A percentile compares a stretch with the other conserved stretches of the same genome.
These are phyloP conservation scores for Pterocles gutturalis DNA, from an alignment of 2,113 vertebrate species.

Conservation along the genomic window DNA sequence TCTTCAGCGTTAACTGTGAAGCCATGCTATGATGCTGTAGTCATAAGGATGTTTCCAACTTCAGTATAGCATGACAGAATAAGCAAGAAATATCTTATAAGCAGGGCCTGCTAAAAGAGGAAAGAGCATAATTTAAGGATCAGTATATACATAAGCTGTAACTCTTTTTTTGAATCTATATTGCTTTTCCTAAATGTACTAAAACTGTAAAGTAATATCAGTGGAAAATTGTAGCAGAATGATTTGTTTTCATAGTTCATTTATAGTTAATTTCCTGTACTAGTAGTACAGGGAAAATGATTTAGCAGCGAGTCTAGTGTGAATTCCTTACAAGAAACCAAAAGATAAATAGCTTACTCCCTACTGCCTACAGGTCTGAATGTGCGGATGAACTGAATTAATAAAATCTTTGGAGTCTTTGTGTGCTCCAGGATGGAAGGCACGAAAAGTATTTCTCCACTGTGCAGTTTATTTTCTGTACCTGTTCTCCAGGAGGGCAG, in stretches of 20 bases:
- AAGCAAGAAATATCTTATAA: constrained; percentile 25
- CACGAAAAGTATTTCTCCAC: constrained; percentile 33
- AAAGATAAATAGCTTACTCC: constrained; percentile 70
- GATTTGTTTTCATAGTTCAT: constrained; percentile 77
- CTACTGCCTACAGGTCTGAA: constrained; percentile 61
- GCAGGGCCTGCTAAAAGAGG: constrained; percentile 30
- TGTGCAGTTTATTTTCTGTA: constrained; percentile 24
- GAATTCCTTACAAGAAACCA: constrained; percentile 72
- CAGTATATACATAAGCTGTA: constrained; percentile 51
- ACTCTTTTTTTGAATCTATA: constrained; percentile 46
- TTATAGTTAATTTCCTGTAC: constrained; percentile 79
- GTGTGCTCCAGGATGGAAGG: constrained; percentile 27
- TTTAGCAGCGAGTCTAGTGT: constrained; percentile 68
- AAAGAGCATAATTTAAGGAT: constrained; percentile 43
- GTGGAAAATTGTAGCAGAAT: constrained; percentile 71
- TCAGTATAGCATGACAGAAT: neutral
- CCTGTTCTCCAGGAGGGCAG: neutral
- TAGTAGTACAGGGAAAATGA: constrained; percentile 71
- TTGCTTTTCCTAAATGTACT: constrained; percentile 64
- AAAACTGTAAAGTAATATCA: constrained; percentile 70
- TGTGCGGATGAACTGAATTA: constrained; percentile 35
- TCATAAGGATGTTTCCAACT: neutral
- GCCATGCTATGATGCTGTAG: neutral
- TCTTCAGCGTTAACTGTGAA: neutral
- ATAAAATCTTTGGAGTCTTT: constrained; percentile 62